A percentile compares a stretch with the other conserved stretches of the same genome.
phyloP scores from a whole-genome alignment of 2,113 vertebrate species.

The Acinonyx jubatus region DNA sequence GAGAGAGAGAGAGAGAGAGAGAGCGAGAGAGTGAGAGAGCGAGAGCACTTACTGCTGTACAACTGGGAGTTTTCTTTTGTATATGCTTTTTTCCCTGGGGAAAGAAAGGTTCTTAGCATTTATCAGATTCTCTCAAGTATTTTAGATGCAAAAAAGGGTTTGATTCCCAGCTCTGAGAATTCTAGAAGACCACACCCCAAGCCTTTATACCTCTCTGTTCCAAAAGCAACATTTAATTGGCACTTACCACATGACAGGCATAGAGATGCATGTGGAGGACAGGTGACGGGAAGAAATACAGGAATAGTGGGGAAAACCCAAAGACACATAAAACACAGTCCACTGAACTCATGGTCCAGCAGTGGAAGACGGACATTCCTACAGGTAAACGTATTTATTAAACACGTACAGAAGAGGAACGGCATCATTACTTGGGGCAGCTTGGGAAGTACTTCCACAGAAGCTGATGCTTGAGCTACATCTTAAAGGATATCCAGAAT shows the following conservation, averaged over 20 bases:
- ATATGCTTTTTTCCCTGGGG: background rate
- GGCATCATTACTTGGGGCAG: background rate
- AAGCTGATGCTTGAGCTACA: background rate
- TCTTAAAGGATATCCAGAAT: constrained; percentile 40
- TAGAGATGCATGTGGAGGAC: background rate
- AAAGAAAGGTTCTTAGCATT: constrained; percentile 10
- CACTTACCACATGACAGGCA: background rate
- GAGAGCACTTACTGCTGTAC: background rate
- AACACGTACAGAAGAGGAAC: background rate
- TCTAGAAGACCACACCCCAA: background rate
- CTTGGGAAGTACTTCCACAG: constrained; percentile 6
- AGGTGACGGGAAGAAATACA: background rate
- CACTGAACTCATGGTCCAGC: background rate
- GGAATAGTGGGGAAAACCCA: background rate
- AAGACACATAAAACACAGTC: background rate
- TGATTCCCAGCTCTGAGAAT: constrained; percentile 27
- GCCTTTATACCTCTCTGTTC: background rate
- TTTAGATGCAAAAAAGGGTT: background rate
- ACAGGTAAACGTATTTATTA: constrained; percentile 45
- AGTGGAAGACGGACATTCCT: background rate
- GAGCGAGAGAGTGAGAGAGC: no score
- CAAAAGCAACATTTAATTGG: background rate
- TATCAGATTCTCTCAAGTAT: constrained; percentile 35
- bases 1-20: no score
- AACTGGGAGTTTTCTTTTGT: constrained; percentile 34